Evolutionary conservation across 2,113 vertebrate genomes (phyloP), one percentile per base, ranked within the genome.

Genomic region (Ondatra zibethicus): DNA sequence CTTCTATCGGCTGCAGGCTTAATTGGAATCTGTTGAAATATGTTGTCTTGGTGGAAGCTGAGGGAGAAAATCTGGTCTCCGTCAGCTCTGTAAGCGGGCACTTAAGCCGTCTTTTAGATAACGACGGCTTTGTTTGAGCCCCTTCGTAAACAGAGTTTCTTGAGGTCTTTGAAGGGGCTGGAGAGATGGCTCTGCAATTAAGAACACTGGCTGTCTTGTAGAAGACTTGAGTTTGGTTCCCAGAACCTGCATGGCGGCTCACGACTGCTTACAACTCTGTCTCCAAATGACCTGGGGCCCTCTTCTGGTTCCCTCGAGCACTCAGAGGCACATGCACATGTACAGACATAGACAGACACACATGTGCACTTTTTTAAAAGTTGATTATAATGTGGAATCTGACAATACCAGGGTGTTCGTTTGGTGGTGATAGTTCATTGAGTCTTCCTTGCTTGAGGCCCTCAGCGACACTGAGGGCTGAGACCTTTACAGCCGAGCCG

Each of bases 1-100:
- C 11, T 45, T 65, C 65, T 65, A 17, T 33, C 61, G 33, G 52
- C 76, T 50, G 31, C 39, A 23, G 12, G 9, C 94, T 70, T 78
- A 58, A 68, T 88, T 68, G 39, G 84, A 70, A 84, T 93, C 75
- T 85, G 68, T 42, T 1, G 6, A 85, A 78, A 23, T 92, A 33
- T 58, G n/a, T 87, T 65, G 36, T 80, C 91, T 75, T 84, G 47
- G 73, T 50, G 63, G 63, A 84, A 47, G 29, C 50, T 52, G 47
- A 47, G 73, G 76, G 80, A 45, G 92, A 85, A 73, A 80, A 76
- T 75, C 88, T 92, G 96, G 66, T 78, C 65, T 91, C 96, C 81
- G 39, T 11, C 14, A 88, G 63, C 55, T 87, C 50, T 7, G 85
- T 31, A 45, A 90, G 63, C 80, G 58, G 81, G 16, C 58, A 21